These are phyloP conservation scores for Apocrypta bakeri DNA, from an alignment of 1,140 invertebrate genomes.

Conservation along the genomic window DNA sequence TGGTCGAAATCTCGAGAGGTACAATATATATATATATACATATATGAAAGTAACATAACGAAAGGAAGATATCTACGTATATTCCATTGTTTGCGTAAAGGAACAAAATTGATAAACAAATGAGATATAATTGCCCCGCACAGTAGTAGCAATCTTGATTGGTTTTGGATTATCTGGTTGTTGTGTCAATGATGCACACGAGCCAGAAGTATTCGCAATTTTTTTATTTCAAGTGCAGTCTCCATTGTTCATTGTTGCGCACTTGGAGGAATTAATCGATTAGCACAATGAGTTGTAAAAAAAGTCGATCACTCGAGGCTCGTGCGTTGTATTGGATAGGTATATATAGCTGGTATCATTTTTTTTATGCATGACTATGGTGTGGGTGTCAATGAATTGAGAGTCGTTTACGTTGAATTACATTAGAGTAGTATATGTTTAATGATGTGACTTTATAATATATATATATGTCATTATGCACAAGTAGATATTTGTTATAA, in stretches of 20 bases:
- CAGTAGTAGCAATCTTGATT: background rate
- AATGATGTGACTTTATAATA: constrained; percentile 74
- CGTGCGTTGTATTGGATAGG: constrained; percentile 48
- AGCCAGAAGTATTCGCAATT: background rate
- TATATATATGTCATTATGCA: constrained; percentile 74
- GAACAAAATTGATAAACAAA: background rate
- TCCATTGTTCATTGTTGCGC: no score
- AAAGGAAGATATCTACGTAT: background rate
- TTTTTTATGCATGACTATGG: constrained; percentile 60
- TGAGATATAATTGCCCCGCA: background rate
- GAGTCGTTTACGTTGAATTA: constrained; percentile 70
- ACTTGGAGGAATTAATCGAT: no score
- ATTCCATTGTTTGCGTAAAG: background rate
- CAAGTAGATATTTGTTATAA: constrained; percentile 74
- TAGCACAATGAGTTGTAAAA: background rate
- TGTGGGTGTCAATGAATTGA: constrained; percentile 73
- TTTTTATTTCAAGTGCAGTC: background rate
- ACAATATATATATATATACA: no score
- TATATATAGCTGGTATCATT: constrained; percentile 53
- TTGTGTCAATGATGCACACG: constrained; percentile 19
- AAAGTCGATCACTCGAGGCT: background rate
- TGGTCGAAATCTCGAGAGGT: background rate
- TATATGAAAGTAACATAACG: background rate
- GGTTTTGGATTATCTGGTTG: constrained; percentile 10
- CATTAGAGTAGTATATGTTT: constrained; percentile 74